phyloP scores from a whole-genome alignment of 2,888 invertebrate genomes.

The Diloba caeruleocephala region DNA sequence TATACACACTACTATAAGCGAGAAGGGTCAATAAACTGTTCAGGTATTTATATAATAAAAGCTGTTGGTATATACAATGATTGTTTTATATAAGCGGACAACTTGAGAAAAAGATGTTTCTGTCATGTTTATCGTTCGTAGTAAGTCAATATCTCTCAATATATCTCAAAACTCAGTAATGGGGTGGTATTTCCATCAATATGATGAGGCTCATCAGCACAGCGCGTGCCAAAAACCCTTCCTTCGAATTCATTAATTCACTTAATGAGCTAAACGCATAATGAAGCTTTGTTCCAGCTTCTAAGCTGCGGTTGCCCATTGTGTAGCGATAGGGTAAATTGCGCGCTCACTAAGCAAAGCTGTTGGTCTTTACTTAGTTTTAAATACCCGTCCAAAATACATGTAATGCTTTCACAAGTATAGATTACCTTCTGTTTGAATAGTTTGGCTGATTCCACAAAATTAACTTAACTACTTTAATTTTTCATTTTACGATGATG shows the following conservation, averaged over 20 bases:
- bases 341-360: conserved; percentile 63
- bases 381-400: conserved; percentile 34
- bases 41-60: not conserved
- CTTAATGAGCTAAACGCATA: conserved; percentile 79
- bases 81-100: not conserved
- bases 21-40: too few relatives aligned
- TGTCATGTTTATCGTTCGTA: too few relatives aligned
- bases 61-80: not conserved
- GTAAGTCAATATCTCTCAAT: conserved; percentile 13
- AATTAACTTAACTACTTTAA: conserved; percentile 33
- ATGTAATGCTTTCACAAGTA: conserved; percentile 16
- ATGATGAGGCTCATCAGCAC: conserved; percentile 67
- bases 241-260: conserved; percentile 78
- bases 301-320: conserved; percentile 68
- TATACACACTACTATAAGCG: too few relatives aligned
- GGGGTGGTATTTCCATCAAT: conserved; percentile 59
- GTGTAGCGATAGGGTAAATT: conserved; percentile 69
- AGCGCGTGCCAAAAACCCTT: conserved; percentile 70
- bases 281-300: conserved; percentile 76
- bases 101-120: too few relatives aligned
- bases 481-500: conserved; percentile 34
- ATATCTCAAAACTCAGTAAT: conserved; percentile 27
- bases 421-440: conserved; percentile 25
- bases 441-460: conserved; percentile 35
- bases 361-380: conserved; percentile 54